Percentiles rank a stretch among this genome's conserved stretches.
Conservation (phyloP, 2,888 invertebrate genomes). For the Apotomis capreana region DNA sequence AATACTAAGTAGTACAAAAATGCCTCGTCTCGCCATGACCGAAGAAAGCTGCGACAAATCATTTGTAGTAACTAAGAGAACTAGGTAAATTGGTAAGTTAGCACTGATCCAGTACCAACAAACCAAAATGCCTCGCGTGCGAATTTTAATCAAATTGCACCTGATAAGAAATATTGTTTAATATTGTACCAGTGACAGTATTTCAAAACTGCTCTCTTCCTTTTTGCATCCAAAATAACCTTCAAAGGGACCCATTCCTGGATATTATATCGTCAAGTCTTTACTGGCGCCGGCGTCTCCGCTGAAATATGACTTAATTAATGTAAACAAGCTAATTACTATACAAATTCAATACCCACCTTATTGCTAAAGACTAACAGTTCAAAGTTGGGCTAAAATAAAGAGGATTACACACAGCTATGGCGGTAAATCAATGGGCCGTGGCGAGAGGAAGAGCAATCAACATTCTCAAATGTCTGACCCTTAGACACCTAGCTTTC, state of each 20-base stretch:
- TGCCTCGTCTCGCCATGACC: too few relatives aligned
- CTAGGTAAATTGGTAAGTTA: too few relatives aligned
- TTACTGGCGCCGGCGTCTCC: constrained; percentile 73
- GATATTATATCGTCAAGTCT: constrained; percentile 70
- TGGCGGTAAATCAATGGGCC: constrained; percentile 67
- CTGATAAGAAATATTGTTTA: too few relatives aligned
- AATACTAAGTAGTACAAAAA: too few relatives aligned
- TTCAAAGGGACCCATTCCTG: constrained; percentile 62
- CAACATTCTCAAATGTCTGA: constrained; percentile 67
- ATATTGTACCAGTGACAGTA: neutral
- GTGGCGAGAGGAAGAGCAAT: constrained; percentile 67
- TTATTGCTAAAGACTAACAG: constrained; percentile 50
- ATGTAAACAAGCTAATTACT: constrained; percentile 56
- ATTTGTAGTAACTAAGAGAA: too few relatives aligned
- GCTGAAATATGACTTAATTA: constrained; percentile 78
- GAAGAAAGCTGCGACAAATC: too few relatives aligned
- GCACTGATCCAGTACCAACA: too few relatives aligned
- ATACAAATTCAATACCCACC: constrained; percentile 44
- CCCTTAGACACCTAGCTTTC: constrained; percentile 55
- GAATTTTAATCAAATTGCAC: too few relatives aligned
- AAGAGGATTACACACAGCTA: constrained; percentile 55
- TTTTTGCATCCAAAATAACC: constrained; percentile 55
- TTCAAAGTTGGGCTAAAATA: constrained; percentile 46
- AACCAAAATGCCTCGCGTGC: too few relatives aligned
- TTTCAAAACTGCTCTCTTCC: constrained; percentile 11